Evolutionary conservation across 1,140 invertebrate genomes (phyloP), one percentile per base, ranked within the genome.

Genomic region (Pseudoatta argentina): DNA sequence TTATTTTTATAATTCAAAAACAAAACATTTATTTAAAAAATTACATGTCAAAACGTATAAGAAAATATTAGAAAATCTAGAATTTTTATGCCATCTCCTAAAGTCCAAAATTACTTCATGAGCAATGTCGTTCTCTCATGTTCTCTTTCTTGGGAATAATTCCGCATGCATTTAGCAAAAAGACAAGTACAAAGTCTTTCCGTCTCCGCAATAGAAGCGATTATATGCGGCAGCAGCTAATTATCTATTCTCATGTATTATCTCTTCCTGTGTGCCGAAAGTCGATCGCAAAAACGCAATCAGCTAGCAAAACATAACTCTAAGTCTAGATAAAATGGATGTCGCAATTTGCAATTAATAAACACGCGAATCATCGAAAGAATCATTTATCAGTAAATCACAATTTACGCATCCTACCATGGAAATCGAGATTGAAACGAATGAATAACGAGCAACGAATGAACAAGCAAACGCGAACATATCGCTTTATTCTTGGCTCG

Each of bases 371-470:
- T 66, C 76, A 78, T 78, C 27, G 12, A 16, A 39, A 30, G 27
- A 78, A 51, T 66, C 59, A 78, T 34, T 12, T 4, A 21, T 44
- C 39, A 18, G 24, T 21, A 39, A 77, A 16, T 78, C 59, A 78
- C 61, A 18, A 64, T 78, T 78, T 66, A 78, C 18, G 27, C 59
- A 30, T 78, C 44, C 44, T 44, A 66, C 24, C 7, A n/a, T 78
- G 39, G 51, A 78, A 78, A 34, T 3, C 14, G 12, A 63, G 21
- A 69, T 8, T 16, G 8, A 21, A 44, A 67, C 10, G 48, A 76
- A 24, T 7, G n/a, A 7, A 8, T 24, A 18, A 39, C 21, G n/a
- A 69, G 1, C 16, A n/a, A 39, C 3, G 30, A 55, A 59, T 30
- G 16, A 34, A 55, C 24, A 27, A 24, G n/a, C 18, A 16, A 24